Evolutionary conservation across 2,113 vertebrate species (phyloP).

Genomic region (Physeter macrocephalus): DNA sequence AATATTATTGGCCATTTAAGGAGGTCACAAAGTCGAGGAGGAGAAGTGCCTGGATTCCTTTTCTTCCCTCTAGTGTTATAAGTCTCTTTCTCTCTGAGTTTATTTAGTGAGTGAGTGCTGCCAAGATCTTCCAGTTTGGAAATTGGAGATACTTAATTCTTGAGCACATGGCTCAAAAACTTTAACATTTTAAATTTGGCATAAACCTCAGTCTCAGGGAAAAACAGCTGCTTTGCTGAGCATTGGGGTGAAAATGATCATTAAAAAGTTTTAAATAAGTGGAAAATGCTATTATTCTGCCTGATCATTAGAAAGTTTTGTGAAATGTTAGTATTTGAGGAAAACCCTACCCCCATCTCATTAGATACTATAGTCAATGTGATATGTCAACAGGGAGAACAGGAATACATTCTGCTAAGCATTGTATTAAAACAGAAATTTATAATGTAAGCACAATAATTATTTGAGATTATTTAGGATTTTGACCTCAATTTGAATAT

Average conservation of each 20-base stretch:
- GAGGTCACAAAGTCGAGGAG: not conserved
- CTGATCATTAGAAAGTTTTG: conserved; percentile 45
- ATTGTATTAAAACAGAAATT: not conserved
- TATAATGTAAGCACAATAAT: not conserved
- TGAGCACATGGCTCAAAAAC: conserved; percentile 42
- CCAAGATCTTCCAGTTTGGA: conserved; percentile 40
- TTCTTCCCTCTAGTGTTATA: not conserved
- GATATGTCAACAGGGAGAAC: not conserved
- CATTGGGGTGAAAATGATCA: conserved; percentile 5
- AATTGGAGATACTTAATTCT: conserved; percentile 52
- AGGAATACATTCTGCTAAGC: not conserved
- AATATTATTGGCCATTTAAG: not conserved
- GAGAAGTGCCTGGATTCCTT: not conserved
- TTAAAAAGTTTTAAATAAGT: conserved; percentile 62
- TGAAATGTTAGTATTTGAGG: conserved; percentile 18
- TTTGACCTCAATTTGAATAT: not conserved
- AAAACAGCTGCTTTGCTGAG: conserved; percentile 64
- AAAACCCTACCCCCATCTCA: not conserved
- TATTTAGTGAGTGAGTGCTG: conserved; percentile 33
- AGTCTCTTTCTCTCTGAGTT: not conserved
- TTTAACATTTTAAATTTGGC: conserved; percentile 69
- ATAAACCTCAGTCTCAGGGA: conserved; percentile 2
- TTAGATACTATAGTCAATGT: not conserved
- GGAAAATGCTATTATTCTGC: conserved; percentile 6
- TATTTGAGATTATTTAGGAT: not conserved